Conservation (phyloP, 2,888 invertebrate species). For the Coleophora flavipennella region DNA sequence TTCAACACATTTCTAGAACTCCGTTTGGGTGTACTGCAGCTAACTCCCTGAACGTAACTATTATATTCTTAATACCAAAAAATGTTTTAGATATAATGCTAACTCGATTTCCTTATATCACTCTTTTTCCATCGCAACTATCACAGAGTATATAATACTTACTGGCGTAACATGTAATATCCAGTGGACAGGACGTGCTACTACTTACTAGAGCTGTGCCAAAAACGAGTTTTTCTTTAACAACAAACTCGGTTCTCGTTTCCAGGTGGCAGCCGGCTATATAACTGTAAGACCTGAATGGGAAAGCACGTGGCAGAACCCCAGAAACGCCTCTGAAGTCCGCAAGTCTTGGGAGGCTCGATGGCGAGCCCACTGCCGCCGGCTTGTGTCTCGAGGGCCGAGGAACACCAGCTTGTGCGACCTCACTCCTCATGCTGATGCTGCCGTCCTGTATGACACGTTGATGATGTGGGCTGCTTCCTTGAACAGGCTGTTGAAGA, state of each 20-base stretch:
- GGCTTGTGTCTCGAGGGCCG: slow-evolving; percentile 7
- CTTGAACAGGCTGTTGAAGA: slow-evolving; percentile 27
- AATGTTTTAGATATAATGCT: too few species aligned
- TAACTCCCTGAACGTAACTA: too few species aligned
- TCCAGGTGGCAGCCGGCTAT: slow-evolving; percentile 26
- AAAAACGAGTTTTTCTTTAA: too few species aligned
- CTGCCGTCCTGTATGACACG: slow-evolving; percentile 50
- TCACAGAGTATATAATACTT: too few species aligned
- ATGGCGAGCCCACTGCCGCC: slow-evolving; percentile 19
- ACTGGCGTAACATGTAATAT: too few species aligned
- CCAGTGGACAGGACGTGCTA: too few species aligned
- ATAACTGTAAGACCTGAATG: slow-evolving; percentile 38
- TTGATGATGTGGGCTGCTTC: slow-evolving; percentile 44
- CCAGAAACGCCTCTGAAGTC: slow-evolving; percentile 4
- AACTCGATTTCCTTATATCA: too few species aligned
- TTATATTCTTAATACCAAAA: too few species aligned
- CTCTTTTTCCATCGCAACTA: too few species aligned
- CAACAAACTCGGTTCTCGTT: background rate
- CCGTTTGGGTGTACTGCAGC: too few species aligned
- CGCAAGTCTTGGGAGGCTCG: slow-evolving; percentile 19
- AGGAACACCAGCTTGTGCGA: slow-evolving; percentile 6
- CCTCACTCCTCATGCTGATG: slow-evolving; percentile 24
- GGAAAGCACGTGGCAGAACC: slow-evolving; percentile 29
- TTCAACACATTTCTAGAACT: too few species aligned
- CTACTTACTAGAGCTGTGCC: too few species aligned